Conservation (phyloP, 2,888 invertebrate species). For the Zaprionus bogoriensis region DNA sequence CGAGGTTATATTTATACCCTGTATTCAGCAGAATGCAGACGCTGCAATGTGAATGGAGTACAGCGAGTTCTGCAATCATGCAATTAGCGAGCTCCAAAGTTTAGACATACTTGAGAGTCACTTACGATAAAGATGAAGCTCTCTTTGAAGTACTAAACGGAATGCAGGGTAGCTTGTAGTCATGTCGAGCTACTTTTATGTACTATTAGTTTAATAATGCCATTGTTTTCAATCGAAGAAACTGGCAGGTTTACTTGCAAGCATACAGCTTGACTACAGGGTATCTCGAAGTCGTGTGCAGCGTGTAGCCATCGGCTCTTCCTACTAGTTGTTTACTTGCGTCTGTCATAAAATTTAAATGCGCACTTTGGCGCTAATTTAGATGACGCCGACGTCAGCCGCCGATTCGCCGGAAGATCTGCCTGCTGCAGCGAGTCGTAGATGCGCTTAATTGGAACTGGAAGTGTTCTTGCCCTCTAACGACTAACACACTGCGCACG, state of each 20-base stretch:
- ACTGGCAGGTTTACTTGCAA: no score
- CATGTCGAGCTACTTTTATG: no score
- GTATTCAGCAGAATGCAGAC: neutral
- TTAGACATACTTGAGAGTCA: no score
- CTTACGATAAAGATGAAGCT: no score
- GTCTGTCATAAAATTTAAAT: slow-evolving; percentile 79
- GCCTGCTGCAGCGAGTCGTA: slow-evolving; percentile 5
- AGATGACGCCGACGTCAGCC: slow-evolving; percentile 60
- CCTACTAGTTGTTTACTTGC: slow-evolving; percentile 57
- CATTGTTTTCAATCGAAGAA: no score
- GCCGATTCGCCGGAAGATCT: slow-evolving; percentile 20
- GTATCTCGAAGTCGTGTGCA: neutral
- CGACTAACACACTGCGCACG: slow-evolving; percentile 2
- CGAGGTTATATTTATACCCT: neutral
- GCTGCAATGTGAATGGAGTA: no score
- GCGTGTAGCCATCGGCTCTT: neutral
- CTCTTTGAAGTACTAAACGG: no score
- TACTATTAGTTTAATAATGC: no score
- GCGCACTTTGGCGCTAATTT: slow-evolving; percentile 78
- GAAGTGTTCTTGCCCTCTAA: slow-evolving; percentile 1
- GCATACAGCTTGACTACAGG: no score
- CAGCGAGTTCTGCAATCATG: no score
- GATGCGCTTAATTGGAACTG: slow-evolving; percentile 40
- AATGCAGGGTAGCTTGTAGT: no score
- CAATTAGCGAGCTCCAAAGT: no score